Percentiles rank a stretch among this genome's conserved stretches.
These are phyloP conservation scores for Scaptomyza cyrtandrae DNA, from an alignment of 2,888 invertebrate genomes.

Conservation along the genomic window DNA sequence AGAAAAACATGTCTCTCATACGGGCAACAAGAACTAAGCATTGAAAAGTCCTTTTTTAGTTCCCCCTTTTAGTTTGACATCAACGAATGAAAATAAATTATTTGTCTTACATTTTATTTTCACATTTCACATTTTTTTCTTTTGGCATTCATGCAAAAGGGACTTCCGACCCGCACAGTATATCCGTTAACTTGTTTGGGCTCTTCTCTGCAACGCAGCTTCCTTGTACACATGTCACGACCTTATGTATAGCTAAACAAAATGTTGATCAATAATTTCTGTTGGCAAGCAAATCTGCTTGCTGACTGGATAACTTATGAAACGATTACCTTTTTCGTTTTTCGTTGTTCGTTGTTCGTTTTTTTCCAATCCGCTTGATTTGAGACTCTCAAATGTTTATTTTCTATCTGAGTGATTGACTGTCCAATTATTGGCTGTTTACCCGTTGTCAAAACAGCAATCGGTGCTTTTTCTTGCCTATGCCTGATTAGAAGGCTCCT, in stretches of 20 bases:
- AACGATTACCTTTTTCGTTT: conserved; percentile 28
- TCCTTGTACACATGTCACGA: conserved; percentile 37
- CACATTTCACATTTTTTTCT: conserved; percentile 12
- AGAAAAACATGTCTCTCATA: conserved; percentile 8
- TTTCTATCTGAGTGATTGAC: conserved; percentile 30
- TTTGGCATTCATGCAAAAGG: conserved; percentile 13
- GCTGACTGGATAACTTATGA: conserved; percentile 62
- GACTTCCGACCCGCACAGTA: conserved; percentile 28
- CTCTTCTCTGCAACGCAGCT: conserved; percentile 31
- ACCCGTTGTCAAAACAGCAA: conserved; percentile 39
- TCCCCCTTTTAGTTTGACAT: conserved; percentile 52
- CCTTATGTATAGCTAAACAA: conserved; percentile 53
- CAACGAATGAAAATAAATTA: conserved; percentile 66
- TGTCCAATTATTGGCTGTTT: conserved; percentile 48
- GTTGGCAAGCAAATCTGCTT: conserved; percentile 22
- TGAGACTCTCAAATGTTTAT: conserved; percentile 57
- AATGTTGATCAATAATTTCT: conserved; percentile 74
- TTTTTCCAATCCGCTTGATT: conserved; percentile 54
- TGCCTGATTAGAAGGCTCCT: conserved; percentile 10
- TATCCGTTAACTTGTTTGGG: conserved; percentile 59
- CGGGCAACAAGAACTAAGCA: conserved; percentile 11
- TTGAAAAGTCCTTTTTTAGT: conserved; percentile 10
- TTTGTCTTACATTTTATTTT: conserved; percentile 32
- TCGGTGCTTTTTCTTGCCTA: conserved; percentile 52
- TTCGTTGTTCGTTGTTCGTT: too few species aligned